Conservation (phyloP, 1,140 invertebrate genomes). For the Melitaea cinxia region DNA sequence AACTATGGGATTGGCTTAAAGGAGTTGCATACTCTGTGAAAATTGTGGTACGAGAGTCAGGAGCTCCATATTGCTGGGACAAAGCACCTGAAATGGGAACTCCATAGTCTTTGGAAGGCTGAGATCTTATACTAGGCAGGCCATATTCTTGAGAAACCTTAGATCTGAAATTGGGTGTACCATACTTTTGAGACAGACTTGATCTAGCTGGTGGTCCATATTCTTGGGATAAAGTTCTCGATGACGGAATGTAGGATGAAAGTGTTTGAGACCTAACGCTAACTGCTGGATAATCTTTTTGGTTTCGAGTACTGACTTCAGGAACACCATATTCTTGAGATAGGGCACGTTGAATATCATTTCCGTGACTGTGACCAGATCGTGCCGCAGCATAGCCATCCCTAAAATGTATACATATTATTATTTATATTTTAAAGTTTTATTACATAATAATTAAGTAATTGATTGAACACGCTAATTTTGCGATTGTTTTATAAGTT, state of each 20-base stretch:
- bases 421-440: too few species aligned
- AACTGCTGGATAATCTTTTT: conserved; percentile 22
- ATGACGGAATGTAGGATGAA: conserved; percentile 2
- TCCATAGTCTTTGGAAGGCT: conserved; percentile 40
- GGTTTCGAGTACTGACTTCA: conserved; percentile 19
- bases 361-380: conserved; percentile 37
- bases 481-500: too few species aligned
- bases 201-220: conserved; percentile 44
- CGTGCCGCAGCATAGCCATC: conserved; percentile 54
- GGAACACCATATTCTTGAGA: conserved; percentile 45
- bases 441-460: background rate
- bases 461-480: too few species aligned
- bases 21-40: conserved; percentile 45
- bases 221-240: conserved; percentile 36
- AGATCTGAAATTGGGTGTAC: conserved; percentile 16
- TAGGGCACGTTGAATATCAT: conserved; percentile 46
- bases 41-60: conserved; percentile 33
- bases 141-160: conserved; percentile 48
- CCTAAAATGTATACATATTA: too few species aligned
- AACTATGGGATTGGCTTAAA: conserved; percentile 28
- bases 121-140: conserved; percentile 17
- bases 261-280: conserved; percentile 3
- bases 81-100: conserved; percentile 32
- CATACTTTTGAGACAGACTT: conserved; percentile 28
- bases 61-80: conserved; percentile 47